Evolutionary conservation across 2,797 vertebrate genomes (phyloP), one percentile per base, ranked within the genome.

Genomic region (Philypnodon macrostomus): DNA sequence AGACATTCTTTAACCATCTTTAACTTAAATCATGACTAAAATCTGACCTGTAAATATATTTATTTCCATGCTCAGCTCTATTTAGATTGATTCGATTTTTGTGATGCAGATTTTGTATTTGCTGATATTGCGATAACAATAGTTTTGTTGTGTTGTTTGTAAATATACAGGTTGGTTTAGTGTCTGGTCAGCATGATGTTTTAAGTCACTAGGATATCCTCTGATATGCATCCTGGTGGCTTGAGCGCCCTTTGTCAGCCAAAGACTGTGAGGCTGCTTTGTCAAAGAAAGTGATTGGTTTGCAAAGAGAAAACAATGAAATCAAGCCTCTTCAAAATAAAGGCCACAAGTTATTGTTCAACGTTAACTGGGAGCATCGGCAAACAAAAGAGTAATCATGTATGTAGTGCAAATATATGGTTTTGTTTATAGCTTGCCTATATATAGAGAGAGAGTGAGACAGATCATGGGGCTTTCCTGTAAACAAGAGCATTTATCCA

Each of bases 401-500:
- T 21, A 7, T 3, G 54, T 21, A 31, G 46, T 21, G 60, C 61
- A 76, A 63, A 58, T 67, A 58, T 63, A 65, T 48, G 65, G 63
- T 16, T 39, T 39, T 59, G 51, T 81, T 82, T 79, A 73, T 67
- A 67, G 19, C 52, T 53, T 51, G 37, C 57, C 53, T 70, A 58
- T 58, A 67, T 80, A 69, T 79, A 75, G 73, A 74, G 65, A 69
- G 33, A 13, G 42, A 69, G 33, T 13, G 42, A 68, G 68, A 54
- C 61, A 36, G 47, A 72, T 77, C 62, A 67, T 55, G 51, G 39
- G 27, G 45, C 51, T 62, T 81, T 77, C 53, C 63, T 75, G 66
- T 80, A 77, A 83, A 81, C 75, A 75, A 77, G 70, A 58, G 63
- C 67, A 66, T 80, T 77, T 65, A 79, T 79, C 63, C 79, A 65